Conservation (phyloP, 2,888 invertebrate species). For the Eilema sororculum region DNA sequence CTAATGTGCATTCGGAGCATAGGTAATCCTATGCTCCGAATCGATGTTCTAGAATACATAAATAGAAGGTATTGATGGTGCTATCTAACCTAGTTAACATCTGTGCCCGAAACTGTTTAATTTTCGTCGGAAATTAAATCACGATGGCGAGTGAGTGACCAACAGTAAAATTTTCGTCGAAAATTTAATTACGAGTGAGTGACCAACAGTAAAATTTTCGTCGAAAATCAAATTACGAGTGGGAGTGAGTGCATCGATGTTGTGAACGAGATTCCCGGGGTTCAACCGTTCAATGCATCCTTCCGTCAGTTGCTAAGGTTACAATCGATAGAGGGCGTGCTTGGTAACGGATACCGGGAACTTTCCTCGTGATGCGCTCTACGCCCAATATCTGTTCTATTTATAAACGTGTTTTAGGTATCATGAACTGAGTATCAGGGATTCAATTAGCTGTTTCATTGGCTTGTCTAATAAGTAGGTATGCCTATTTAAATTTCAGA, state of each 20-base stretch:
- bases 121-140: neutral
- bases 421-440: neutral
- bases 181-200: neutral
- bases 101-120: too few species aligned
- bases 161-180: neutral
- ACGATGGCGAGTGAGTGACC: neutral
- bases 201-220: neutral
- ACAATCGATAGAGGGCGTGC: slow-evolving; percentile 66
- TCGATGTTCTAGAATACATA: too few species aligned
- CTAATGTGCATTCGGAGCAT: too few species aligned
- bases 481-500: too few species aligned
- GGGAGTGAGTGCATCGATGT: neutral
- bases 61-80: too few species aligned
- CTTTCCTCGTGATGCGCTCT: neutral
- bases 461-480: neutral
- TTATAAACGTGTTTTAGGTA: slow-evolving; percentile 13
- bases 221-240: neutral
- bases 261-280: slow-evolving; percentile 1
- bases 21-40: too few species aligned
- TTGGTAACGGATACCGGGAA: slow-evolving; percentile 47
- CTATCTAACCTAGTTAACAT: too few species aligned
- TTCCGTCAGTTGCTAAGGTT: slow-evolving; percentile 36
- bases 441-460: neutral
- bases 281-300: slow-evolving; percentile 31
- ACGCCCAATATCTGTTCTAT: slow-evolving; percentile 6